A percentile compares a stretch with the other conserved stretches of the same genome.
These are phyloP conservation scores for Boloria selene DNA, from an alignment of 2,888 invertebrate genomes.

Conservation along the genomic window DNA sequence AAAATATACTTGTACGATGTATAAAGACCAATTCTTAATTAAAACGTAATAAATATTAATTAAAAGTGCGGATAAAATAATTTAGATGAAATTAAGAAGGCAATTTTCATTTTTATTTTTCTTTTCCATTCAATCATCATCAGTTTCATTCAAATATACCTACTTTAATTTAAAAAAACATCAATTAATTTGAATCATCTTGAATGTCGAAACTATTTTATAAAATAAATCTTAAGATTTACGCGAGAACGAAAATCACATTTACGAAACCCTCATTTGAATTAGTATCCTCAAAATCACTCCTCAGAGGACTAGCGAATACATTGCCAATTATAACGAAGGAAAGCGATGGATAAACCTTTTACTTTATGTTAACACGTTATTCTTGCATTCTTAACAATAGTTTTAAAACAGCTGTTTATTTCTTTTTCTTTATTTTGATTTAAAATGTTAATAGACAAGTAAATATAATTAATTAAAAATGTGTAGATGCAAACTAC, in stretches of 20 bases:
- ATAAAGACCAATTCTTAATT: background rate
- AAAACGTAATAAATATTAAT: background rate
- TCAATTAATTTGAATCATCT: background rate
- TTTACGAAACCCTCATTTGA: constrained; percentile 58
- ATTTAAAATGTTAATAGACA: too few relatives aligned
- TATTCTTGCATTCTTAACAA: too few relatives aligned
- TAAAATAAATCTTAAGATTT: constrained; percentile 56
- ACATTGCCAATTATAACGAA: constrained; percentile 36
- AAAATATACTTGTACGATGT: background rate
- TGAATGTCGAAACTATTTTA: constrained; percentile 45
- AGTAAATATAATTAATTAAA: too few relatives aligned
- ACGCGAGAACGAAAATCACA: constrained; percentile 59
- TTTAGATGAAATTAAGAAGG: background rate
- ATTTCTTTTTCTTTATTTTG: too few relatives aligned
- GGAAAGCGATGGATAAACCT: constrained; percentile 37
- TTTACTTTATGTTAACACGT: too few relatives aligned
- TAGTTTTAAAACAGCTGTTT: too few relatives aligned
- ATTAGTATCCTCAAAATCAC: constrained; percentile 56
- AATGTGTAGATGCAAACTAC: too few relatives aligned
- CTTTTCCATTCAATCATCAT: too few relatives aligned
- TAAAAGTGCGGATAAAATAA: background rate
- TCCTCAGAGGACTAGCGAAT: constrained; percentile 46
- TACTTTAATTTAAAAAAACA: background rate
- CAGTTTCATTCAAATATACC: background rate
- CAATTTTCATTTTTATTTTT: too few relatives aligned